Evolutionary conservation across 2,797 vertebrate genomes (phyloP).

Genomic region (Phaenicophaeus curvirostris): DNA sequence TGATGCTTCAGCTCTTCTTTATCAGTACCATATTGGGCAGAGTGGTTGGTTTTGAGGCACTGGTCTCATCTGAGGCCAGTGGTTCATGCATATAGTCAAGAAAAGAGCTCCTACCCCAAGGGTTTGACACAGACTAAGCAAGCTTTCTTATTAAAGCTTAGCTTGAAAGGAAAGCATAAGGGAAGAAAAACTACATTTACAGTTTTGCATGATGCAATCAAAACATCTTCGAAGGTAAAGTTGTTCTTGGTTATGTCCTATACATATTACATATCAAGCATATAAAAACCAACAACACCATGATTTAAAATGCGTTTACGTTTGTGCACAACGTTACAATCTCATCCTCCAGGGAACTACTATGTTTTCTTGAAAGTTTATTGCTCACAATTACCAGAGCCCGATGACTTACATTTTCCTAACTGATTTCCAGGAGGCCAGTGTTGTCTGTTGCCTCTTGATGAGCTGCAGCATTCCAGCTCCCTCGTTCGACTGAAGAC

Average conservation of each 20-base stretch:
- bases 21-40: background rate
- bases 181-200: background rate
- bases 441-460: slow-evolving; percentile 32
- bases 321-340: slow-evolving; percentile 2
- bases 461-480: background rate
- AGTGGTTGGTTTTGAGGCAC: background rate
- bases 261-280: slow-evolving; percentile 63
- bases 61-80: fast-evolving
- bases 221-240: slow-evolving; percentile 61
- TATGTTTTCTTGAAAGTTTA: slow-evolving; percentile 63
- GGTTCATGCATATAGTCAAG: background rate
- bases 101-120: background rate
- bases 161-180: background rate
- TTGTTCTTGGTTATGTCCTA: slow-evolving; percentile 66
- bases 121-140: background rate
- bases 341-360: slow-evolving; percentile 28
- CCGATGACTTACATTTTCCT: slow-evolving; percentile 62
- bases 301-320: slow-evolving; percentile 53
- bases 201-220: background rate
- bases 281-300: slow-evolving; percentile 48
- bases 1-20: background rate
- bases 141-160: slow-evolving; percentile 7
- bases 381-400: slow-evolving; percentile 45
- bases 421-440: slow-evolving; percentile 52
- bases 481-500: background rate